These are phyloP conservation scores for Venusia cambrica DNA, from an alignment of 2,888 invertebrate species.

Conservation along the genomic window DNA sequence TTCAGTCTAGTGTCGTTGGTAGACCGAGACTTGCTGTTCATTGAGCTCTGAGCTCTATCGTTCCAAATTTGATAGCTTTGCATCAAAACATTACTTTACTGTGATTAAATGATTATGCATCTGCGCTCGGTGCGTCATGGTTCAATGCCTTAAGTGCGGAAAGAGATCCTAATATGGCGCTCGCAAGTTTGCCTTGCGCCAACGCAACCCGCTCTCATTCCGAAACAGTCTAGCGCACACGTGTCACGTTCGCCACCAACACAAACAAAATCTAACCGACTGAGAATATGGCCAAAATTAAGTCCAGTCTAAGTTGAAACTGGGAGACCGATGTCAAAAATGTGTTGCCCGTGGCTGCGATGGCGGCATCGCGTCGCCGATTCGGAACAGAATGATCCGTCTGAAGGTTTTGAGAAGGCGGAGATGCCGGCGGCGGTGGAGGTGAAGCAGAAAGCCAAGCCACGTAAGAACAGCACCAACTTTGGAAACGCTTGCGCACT, in stretches of 20 bases:
- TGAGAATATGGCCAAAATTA: too few species aligned
- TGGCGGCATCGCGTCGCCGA: constrained; percentile 67
- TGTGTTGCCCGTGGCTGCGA: constrained; percentile 75
- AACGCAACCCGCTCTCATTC: constrained; percentile 62
- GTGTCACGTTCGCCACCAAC: constrained; percentile 35
- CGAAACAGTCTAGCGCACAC: constrained; percentile 57
- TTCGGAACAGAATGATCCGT: constrained; percentile 47
- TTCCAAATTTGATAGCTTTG: neutral
- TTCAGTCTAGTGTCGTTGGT: constrained; percentile 31
- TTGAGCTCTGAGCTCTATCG: too few species aligned
- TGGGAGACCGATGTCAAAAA: constrained; percentile 46
- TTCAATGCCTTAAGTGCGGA: constrained; percentile 77
- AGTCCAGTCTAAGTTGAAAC: too few species aligned
- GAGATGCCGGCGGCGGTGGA: constrained; percentile 40
- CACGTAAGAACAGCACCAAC: constrained; percentile 63
- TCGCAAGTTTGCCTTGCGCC: constrained; percentile 69
- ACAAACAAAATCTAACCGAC: constrained; percentile 10
- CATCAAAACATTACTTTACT: constrained; percentile 7
- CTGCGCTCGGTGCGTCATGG: constrained; percentile 59
- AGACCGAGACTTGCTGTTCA: constrained; percentile 26
- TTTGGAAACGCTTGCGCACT: constrained; percentile 50
- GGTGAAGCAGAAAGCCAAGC: constrained; percentile 44
- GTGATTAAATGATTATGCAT: constrained; percentile 24
- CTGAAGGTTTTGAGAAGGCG: constrained; percentile 57
- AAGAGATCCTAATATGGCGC: constrained; percentile 75